Conservation (phyloP, 2,113 vertebrate genomes). For the Arvicanthis niloticus region DNA sequence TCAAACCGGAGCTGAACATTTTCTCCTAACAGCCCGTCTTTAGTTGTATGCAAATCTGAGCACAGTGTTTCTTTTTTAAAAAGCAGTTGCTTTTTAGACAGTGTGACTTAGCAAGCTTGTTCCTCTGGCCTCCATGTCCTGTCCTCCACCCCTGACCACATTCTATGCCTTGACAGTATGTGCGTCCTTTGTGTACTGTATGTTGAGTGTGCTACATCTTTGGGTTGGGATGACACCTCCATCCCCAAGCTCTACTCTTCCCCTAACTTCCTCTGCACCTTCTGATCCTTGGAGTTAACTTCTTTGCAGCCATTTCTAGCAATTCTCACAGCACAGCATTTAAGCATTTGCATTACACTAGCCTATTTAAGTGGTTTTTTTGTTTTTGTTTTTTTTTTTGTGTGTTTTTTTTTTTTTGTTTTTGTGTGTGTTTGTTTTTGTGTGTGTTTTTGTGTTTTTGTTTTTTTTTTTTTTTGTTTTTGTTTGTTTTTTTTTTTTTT, state of each 20-base stretch:
- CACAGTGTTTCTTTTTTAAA: not conserved
- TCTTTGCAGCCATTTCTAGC: slow-evolving; percentile 9
- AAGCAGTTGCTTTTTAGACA: not conserved
- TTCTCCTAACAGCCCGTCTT: not conserved
- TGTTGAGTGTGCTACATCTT: slow-evolving; percentile 12
- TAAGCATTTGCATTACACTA: not conserved
- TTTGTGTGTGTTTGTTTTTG: too few species aligned
- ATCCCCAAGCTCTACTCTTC: rapidly evolving
- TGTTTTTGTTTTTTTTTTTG: too few species aligned
- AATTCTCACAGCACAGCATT: not conserved
- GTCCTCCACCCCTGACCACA: not conserved
- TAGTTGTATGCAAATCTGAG: slow-evolving; percentile 24
- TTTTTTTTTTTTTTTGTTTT: not conserved
- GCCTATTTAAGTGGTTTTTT: not conserved
- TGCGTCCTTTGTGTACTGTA: not conserved
- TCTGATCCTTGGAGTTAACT: not conserved
- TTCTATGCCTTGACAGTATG: not conserved
- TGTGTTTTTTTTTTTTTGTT: too few species aligned
- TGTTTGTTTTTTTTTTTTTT: too few species aligned
- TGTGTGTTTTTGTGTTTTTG: not conserved
- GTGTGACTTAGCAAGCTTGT: not conserved
- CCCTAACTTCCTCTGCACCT: not conserved
- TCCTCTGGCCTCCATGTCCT: not conserved
- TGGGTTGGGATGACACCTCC: not conserved
- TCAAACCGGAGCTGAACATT: not conserved